A percentile compares a stretch with the other conserved stretches of the same genome.
phyloP scores from a whole-genome alignment of 2,113 vertebrate genomes.

The Aviceda subcristata region DNA sequence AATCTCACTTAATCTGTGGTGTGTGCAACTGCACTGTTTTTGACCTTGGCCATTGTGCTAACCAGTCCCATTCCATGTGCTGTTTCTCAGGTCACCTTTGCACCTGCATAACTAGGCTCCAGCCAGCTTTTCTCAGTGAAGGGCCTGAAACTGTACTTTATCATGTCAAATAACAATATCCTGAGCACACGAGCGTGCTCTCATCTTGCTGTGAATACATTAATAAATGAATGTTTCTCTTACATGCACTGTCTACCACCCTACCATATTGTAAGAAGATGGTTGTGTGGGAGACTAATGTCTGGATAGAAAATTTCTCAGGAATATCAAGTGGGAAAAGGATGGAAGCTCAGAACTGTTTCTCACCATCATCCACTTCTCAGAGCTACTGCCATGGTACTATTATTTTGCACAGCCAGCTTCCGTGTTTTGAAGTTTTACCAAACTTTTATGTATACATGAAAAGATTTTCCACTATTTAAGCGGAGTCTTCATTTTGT shows the following conservation, averaged over 20 bases:
- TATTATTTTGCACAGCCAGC: not conserved
- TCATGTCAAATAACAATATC: not conserved
- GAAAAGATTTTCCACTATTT: not conserved
- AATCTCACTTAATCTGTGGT: conserved; percentile 24
- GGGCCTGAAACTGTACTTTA: not conserved
- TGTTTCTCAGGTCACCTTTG: conserved; percentile 43
- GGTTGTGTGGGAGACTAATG: not conserved
- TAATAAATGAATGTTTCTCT: not conserved
- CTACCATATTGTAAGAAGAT: not conserved
- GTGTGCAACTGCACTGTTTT: conserved; percentile 4
- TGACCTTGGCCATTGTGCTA: conserved; percentile 48
- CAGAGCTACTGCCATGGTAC: not conserved
- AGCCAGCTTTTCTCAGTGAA: conserved; percentile 4
- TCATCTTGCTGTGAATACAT: not conserved
- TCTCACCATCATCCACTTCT: not conserved
- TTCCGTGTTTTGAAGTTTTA: not conserved
- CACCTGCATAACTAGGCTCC: not conserved
- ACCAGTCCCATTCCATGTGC: not conserved
- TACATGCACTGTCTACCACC: not conserved
- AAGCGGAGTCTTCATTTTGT: not conserved
- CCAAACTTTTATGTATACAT: not conserved
- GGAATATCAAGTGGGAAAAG: not conserved
- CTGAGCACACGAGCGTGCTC: not conserved
- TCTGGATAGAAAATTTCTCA: not conserved
- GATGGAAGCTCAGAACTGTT: not conserved